Evolutionary conservation across 2,797 vertebrate genomes (phyloP).

Genomic region (Melopsittacus undulatus): DNA sequence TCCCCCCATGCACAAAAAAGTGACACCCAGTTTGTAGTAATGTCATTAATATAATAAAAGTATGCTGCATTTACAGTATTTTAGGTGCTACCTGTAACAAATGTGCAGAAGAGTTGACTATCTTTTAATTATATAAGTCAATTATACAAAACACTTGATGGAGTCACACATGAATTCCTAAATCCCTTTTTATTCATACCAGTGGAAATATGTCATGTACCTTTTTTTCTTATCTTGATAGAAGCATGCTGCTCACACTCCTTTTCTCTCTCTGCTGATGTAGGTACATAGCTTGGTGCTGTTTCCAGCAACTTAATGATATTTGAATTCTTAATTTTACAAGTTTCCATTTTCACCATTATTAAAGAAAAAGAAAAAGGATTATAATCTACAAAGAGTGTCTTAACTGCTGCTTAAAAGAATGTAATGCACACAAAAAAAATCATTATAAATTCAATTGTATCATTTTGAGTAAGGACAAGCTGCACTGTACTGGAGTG

Average conservation of each 20-base stretch:
- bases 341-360: constrained; percentile 24
- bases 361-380: constrained; percentile 31
- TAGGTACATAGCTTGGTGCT: constrained; percentile 24
- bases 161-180: background rate
- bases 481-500: background rate
- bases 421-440: background rate
- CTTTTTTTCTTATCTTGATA: constrained; percentile 74
- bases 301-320: constrained; percentile 76
- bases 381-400: background rate
- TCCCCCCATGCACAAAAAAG: background rate
- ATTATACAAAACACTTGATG: background rate
- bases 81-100: background rate
- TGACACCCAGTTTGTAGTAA: background rate
- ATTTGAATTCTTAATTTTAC: constrained; percentile 74
- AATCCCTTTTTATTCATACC: background rate
- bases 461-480: background rate
- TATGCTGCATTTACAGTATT: background rate
- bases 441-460: background rate
- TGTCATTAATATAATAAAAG: background rate
- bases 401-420: background rate
- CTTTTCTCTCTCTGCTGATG: constrained; percentile 26
- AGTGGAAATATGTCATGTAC: constrained; percentile 47
- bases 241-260: constrained; percentile 33
- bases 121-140: background rate
- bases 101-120: background rate